Conservation (phyloP, 1,140 invertebrate genomes). For the Zaprionus ghesquierei region DNA sequence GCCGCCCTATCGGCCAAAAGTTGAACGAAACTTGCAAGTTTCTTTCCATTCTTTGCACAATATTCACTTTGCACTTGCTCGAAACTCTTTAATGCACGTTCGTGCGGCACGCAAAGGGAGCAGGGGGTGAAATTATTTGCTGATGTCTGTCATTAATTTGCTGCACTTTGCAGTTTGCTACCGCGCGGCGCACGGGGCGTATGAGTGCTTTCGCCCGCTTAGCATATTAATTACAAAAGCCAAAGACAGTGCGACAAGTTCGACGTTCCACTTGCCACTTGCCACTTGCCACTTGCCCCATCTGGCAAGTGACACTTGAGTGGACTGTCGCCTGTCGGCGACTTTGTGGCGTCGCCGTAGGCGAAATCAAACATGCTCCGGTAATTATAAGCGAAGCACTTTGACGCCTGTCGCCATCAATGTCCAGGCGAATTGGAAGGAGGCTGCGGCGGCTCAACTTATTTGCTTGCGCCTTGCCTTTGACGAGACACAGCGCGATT, state of each 20-base stretch:
- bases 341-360: conserved; percentile 14
- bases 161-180: conserved; percentile 37
- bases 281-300: background rate
- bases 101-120: conserved; percentile 32
- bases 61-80: conserved; percentile 32
- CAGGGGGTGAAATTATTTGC: background rate
- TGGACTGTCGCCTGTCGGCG: conserved; percentile 4
- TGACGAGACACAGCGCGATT: conserved; percentile 7
- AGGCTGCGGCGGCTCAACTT: conserved; percentile 11
- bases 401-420: conserved; percentile 40
- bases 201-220: conserved; percentile 8
- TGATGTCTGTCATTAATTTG: conserved; percentile 46
- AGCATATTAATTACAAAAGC: conserved; percentile 44
- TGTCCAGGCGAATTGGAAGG: conserved; percentile 8
- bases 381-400: conserved; percentile 33
- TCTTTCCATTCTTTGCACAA: conserved; percentile 6
- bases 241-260: conserved; percentile 7
- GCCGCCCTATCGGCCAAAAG: background rate
- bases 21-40: conserved; percentile 2
- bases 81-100: conserved; percentile 6
- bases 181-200: background rate
- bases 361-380: conserved; percentile 37
- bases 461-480: conserved; percentile 43
- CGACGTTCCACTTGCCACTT: background rate
- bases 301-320: conserved; percentile 11